Conservation (phyloP, 2,113 vertebrate genomes). For the Xiphophorus hellerii region DNA sequence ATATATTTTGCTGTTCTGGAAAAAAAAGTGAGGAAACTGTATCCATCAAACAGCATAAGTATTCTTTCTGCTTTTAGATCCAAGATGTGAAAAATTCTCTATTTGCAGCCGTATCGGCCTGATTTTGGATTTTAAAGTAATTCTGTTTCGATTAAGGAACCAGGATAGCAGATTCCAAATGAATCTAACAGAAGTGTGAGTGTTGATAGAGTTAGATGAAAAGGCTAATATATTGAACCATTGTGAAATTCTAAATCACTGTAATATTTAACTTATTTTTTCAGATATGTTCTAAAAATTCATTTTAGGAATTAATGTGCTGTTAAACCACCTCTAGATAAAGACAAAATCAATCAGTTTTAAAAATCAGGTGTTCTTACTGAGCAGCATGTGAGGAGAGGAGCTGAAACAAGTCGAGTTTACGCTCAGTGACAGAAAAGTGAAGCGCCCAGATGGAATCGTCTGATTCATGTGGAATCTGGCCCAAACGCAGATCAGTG, state of each 20-base stretch:
- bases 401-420: too few relatives aligned
- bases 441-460: too few relatives aligned
- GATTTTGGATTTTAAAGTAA: conserved; percentile 4
- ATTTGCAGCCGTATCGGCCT: conserved; percentile 6
- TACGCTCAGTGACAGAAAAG: neutral
- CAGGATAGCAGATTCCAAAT: conserved; percentile 9
- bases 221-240: conserved; percentile 11
- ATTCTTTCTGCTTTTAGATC: conserved; percentile 29
- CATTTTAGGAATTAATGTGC: conserved; percentile 41
- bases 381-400: neutral
- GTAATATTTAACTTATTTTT: conserved; percentile 34
- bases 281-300: conserved; percentile 47
- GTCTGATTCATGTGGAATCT: too few relatives aligned
- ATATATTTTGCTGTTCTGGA: conserved; percentile 56
- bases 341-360: conserved; percentile 54
- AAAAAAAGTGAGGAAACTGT: conserved; percentile 49
- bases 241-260: conserved; percentile 37
- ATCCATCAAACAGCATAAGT: conserved; percentile 33
- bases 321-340: conserved; percentile 46
- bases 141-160: conserved; percentile 29
- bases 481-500: neutral
- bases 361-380: conserved; percentile 26
- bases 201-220: conserved; percentile 26
- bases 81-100: neutral
- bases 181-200: conserved; percentile 7